A percentile compares a stretch with the other conserved stretches of the same genome.
phyloP scores from a whole-genome alignment of 2,888 invertebrate genomes.

The Melieria omissa region DNA sequence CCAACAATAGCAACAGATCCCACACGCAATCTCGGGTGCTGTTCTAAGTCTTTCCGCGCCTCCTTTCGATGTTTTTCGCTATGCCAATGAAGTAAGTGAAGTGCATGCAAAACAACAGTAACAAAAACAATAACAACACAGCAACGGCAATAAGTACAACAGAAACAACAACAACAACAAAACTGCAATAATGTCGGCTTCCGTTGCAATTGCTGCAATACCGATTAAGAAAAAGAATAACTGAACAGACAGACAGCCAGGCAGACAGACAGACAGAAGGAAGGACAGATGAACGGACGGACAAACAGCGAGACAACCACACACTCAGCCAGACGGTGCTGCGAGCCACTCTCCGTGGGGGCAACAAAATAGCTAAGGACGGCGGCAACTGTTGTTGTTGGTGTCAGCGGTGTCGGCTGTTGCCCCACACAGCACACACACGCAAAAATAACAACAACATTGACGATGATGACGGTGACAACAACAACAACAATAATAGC shows the following conservation, averaged over 20 bases:
- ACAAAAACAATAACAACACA: neutral
- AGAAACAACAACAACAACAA: slow-evolving; percentile 16
- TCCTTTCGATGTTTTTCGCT: neutral
- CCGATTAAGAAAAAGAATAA: slow-evolving; percentile 19
- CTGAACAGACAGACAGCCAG: slow-evolving; percentile 19
- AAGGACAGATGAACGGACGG: neutral
- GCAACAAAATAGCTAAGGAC: slow-evolving; percentile 22
- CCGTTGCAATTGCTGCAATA: slow-evolving; percentile 30
- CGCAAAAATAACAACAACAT: slow-evolving; percentile 26
- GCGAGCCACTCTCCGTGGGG: slow-evolving; percentile 22
- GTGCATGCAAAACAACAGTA: slow-evolving; percentile 17
- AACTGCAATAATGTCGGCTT: slow-evolving; percentile 35
- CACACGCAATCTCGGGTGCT: too few species aligned
- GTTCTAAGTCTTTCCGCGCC: too few species aligned
- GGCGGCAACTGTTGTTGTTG: slow-evolving; percentile 6
- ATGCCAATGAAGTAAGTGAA: neutral
- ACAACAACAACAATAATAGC: slow-evolving; percentile 37
- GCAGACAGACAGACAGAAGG: neutral
- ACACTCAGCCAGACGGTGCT: neutral
- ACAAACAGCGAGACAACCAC: neutral
- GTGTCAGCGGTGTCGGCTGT: slow-evolving; percentile 17
- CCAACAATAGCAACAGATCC: neutral
- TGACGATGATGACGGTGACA: slow-evolving; percentile 34
- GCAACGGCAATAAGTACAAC: neutral
- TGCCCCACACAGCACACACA: slow-evolving; percentile 36